These are phyloP conservation scores for Sorex araneus DNA, from an alignment of 2,113 vertebrate genomes.

Conservation along the genomic window DNA sequence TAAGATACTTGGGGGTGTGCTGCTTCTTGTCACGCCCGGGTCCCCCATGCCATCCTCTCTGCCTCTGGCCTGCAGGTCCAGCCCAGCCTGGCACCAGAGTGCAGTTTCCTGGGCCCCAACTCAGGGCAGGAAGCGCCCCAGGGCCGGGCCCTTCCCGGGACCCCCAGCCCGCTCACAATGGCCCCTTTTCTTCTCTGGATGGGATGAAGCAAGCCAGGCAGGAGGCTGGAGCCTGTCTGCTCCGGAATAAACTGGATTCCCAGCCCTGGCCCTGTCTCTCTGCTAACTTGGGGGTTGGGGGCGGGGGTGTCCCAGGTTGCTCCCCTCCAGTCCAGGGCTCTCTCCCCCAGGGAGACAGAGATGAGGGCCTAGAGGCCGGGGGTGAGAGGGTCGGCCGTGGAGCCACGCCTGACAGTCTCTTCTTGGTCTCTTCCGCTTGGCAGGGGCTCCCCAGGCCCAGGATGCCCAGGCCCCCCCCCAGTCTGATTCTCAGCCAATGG, in stretches of 20 bases:
- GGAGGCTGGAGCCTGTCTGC: slow-evolving; percentile 47
- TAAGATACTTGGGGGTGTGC: too few species aligned
- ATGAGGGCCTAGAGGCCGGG: too few species aligned
- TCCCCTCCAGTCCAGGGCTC: not conserved
- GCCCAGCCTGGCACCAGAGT: not conserved
- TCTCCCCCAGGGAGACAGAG: too few species aligned
- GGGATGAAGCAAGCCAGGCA: not conserved
- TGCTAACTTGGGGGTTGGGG: not conserved
- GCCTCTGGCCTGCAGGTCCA: not conserved
- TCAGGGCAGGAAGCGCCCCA: not conserved
- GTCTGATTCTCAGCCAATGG: too few species aligned
- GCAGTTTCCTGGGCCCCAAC: too few species aligned
- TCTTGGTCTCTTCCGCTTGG: too few species aligned
- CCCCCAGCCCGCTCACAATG: slow-evolving; percentile 18
- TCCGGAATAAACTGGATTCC: slow-evolving; percentile 62
- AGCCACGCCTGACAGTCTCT: too few species aligned
- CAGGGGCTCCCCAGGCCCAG: too few species aligned
- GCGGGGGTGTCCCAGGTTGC: not conserved
- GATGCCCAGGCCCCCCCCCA: too few species aligned
- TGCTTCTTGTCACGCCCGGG: too few species aligned
- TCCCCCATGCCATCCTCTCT: not conserved
- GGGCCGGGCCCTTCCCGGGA: not conserved
- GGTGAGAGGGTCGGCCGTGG: too few species aligned
- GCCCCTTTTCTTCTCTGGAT: slow-evolving; percentile 46
- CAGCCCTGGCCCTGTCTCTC: not conserved